phyloP scores from a whole-genome alignment of 2,888 invertebrate genomes.

The Lacanobia wlatinum region DNA sequence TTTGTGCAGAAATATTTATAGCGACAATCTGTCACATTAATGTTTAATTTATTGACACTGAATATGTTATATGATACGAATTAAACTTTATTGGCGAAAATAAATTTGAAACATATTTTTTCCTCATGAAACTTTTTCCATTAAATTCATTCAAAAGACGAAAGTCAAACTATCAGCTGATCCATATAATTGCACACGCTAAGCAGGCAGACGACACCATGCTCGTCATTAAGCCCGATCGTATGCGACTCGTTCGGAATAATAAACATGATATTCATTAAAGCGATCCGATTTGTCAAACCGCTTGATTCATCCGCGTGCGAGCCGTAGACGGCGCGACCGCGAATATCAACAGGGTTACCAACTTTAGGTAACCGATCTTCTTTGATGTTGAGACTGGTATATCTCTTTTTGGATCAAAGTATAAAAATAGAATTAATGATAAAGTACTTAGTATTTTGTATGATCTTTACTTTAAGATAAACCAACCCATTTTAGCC shows the following conservation, averaged over 20 bases:
- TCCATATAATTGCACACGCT: conserved; percentile 16
- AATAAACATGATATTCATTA: conserved; percentile 74
- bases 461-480: neutral
- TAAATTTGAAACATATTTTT: neutral
- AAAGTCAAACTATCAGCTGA: conserved; percentile 16
- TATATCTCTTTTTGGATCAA: neutral
- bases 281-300: conserved; percentile 74
- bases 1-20: conserved; percentile 43
- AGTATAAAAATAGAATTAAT: neutral
- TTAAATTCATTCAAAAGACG: neutral
- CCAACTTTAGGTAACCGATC: conserved; percentile 44
- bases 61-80: conserved; percentile 8
- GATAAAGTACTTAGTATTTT: neutral
- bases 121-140: neutral
- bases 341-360: conserved; percentile 64
- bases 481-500: neutral
- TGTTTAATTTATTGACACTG: conserved; percentile 44
- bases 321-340: conserved; percentile 67
- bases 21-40: conserved; percentile 44
- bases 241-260: conserved; percentile 62
- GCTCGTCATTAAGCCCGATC: conserved; percentile 62
- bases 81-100: neutral
- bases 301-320: conserved; percentile 73
- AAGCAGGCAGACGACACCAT: conserved; percentile 49
- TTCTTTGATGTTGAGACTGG: neutral